Evolutionary conservation across 1,140 invertebrate species (phyloP).

Genomic region (Drosophila lacteicornis): DNA sequence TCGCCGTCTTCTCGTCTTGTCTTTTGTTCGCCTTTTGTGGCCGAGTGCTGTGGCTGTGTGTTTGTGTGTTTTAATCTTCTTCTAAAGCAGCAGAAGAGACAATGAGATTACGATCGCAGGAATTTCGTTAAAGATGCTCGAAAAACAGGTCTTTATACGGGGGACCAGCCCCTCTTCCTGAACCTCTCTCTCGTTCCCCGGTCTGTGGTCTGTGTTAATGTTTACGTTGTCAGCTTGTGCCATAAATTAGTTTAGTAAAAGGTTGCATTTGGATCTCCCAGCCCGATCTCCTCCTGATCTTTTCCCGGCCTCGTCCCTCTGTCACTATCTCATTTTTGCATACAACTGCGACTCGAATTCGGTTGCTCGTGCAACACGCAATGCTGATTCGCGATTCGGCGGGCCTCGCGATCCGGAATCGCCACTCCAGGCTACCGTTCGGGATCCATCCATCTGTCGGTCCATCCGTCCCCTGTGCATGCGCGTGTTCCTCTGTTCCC

Average conservation of each 20-base stretch:
- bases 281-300: constrained; percentile 17
- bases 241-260: constrained; percentile 85
- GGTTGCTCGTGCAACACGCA: constrained; percentile 59
- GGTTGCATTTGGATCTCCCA: constrained; percentile 74
- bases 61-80: constrained; percentile 79
- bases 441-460: constrained; percentile 24
- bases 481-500: constrained; percentile 44
- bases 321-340: constrained; percentile 29
- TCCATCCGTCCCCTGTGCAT: constrained; percentile 23
- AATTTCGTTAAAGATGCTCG: constrained; percentile 81
- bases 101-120: constrained; percentile 83
- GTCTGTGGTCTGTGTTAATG: constrained; percentile 71
- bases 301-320: not conserved
- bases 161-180: constrained; percentile 8
- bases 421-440: constrained; percentile 26
- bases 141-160: constrained; percentile 73
- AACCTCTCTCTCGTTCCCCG: not conserved
- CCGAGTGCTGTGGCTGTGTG: constrained; percentile 35
- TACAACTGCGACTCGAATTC: constrained; percentile 28
- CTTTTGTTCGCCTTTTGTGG: constrained; percentile 46
- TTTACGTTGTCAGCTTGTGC: constrained; percentile 84
- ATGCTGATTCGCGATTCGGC: constrained; percentile 35
- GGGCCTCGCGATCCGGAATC: constrained; percentile 22
- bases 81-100: constrained; percentile 78
- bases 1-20: constrained; percentile 74